phyloP scores from a whole-genome alignment of 2,888 invertebrate species.

The Ellobium chinense region DNA sequence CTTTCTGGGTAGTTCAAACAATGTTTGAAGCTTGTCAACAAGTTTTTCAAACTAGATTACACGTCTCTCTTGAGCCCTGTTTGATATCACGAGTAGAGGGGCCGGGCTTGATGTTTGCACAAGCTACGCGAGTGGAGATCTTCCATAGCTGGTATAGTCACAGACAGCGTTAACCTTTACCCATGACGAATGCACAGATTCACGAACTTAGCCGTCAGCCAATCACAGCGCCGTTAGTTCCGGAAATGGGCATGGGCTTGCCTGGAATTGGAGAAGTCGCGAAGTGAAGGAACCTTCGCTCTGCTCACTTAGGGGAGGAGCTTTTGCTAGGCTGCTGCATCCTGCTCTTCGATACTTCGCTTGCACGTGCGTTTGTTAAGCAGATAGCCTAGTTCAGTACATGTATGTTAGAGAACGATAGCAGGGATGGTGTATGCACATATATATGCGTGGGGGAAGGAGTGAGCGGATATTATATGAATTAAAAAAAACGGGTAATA shows the following conservation, averaged over 20 bases:
- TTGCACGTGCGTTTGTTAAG: too few species aligned
- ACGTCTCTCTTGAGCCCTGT: neutral
- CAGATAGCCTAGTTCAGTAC: too few species aligned
- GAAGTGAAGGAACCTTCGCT: neutral
- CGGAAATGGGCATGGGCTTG: neutral
- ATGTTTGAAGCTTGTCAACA: constrained; percentile 14
- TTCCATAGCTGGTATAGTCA: neutral
- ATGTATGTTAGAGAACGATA: too few species aligned
- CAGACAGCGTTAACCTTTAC: neutral
- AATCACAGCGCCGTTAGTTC: neutral
- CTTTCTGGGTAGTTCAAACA: constrained; percentile 10
- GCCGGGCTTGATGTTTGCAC: neutral
- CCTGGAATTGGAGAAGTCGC: neutral
- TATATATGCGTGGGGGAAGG: too few species aligned
- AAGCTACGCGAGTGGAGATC: neutral
- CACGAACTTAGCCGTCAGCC: neutral
- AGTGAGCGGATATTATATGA: too few species aligned
- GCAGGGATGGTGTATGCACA: too few species aligned
- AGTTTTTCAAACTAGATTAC: neutral
- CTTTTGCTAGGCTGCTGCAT: too few species aligned
- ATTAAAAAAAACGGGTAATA: too few species aligned
- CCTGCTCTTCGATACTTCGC: too few species aligned
- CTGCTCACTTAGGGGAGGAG: neutral
- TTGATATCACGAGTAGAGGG: neutral
- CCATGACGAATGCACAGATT: neutral